Evolutionary conservation across 2,797 vertebrate species (phyloP), one percentile per base, ranked within the genome.

Genomic region (Tenualosa ilisha): DNA sequence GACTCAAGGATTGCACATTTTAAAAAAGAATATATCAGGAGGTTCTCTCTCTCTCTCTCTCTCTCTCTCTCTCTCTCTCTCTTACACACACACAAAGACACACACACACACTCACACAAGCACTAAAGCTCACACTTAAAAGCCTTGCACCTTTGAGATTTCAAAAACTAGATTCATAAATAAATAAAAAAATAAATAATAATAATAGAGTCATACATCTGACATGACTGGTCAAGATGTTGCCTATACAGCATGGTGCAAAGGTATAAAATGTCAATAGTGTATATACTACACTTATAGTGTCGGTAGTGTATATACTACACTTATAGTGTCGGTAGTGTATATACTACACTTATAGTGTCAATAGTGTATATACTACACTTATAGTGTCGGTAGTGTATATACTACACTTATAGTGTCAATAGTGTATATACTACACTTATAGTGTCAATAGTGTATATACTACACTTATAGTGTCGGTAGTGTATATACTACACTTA

Each of bases 11-110:
- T 54, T 86, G 85, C 86, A 84, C 83, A 83, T 81, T 53, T 83
- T 85, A 49, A 63, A 49, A 82, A 91, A 89, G 83, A 84, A 61
- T 88, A 82, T 86, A 85, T 90, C 91, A 87, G 86, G 87, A 26
- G 13, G 50, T 22, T 51, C 72, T 84, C 81, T 46, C 46, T 79
- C 46, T 17, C 59, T 75, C 81, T 24, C 24, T 26, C 12, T 54
- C 37, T 13, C 59, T 59, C 40, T 43, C 79, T 46, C 46, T 4
- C 84, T 82, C 86, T 75, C 85, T 83, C 50, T 6, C 50, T 6
- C 17, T 84, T 84, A 85, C 63, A 68, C 37, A 84, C 49, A 81
- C 43, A 81, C 81, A 22, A 22, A 81, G 37, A 84, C 49, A 84
- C 31, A 54, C 40, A 56, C 68, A 84, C 26, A 50, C n/a, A 50